Base-by-base conservation (phyloP, 2,113 vertebrate genomes). In the Clinocottus analis region DNA sequence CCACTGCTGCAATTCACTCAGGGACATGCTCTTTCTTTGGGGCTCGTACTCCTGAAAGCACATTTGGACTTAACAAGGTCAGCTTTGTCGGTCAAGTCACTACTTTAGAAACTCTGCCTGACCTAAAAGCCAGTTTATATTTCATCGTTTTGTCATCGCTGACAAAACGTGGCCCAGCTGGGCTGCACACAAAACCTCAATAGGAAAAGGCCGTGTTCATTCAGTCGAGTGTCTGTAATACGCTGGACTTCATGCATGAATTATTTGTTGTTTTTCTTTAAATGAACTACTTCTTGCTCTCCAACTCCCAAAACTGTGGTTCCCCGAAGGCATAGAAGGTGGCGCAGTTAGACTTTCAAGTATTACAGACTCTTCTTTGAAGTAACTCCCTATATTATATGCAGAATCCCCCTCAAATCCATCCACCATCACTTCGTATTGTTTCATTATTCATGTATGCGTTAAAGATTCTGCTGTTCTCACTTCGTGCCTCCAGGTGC, bases 401-500 rank as follows among this genome's bases (percentile, higher is more conserved):
- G 10, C 64, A 80, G 59, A 83, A 73, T 86, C 55, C 14, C 39
- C 51, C 53, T n/a, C 39, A 72, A 81, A 79, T 5, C 62, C n/a
- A 55, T 27, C 70, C 23, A 51, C 9, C 14, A 8, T 31, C n/a
- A 43, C 41, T 33, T 76, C 14, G 53, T 33, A 66, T 84, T 62
- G 31, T 82, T 82, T 89, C 31, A 67, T 67, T 79, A 77, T 79
- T 82, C 62, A 69, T 59, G 43, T 56, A 21, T 21, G 53, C 53
- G 75, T 72, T 63, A 78, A 72, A 59, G 7, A 53, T 37, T 49
- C n/a, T 19, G 12, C 63, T 64, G 5, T 74, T 65, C 47, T 85
- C 66, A 70, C 49, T 35, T 63, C 56, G 62, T 81, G 27, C 69
- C 41, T 39, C 8, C 94, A 99, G 97, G 93, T 95, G 53, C 95